phyloP scores from a whole-genome alignment of 2,113 vertebrate species.

The Trichomycterus rosablanca region DNA sequence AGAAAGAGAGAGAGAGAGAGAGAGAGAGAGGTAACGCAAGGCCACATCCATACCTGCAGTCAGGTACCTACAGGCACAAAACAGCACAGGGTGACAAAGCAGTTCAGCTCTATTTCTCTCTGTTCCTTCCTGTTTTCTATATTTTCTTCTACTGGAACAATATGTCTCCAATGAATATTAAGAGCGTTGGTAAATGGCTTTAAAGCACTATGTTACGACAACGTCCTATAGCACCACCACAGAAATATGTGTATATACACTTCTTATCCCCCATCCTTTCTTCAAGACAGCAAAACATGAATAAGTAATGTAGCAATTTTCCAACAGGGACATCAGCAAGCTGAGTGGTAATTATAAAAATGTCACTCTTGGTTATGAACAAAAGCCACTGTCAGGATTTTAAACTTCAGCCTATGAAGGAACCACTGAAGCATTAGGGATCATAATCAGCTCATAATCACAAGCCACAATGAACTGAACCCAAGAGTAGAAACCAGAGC shows the following conservation, averaged over 20 bases:
- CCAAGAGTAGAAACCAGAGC: background rate
- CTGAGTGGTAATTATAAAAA: slow-evolving; percentile 59
- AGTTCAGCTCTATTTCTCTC: slow-evolving; percentile 35
- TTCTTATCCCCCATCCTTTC: background rate
- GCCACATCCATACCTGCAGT: slow-evolving; percentile 23
- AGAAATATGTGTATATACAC: background rate
- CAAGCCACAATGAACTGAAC: background rate
- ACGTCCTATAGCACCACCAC: slow-evolving; percentile 54
- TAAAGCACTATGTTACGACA: slow-evolving; percentile 28
- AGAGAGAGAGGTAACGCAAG: background rate
- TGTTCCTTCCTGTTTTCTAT: background rate
- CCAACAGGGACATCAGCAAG: slow-evolving; percentile 31
- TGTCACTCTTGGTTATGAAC: slow-evolving; percentile 53
- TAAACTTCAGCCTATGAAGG: slow-evolving; percentile 35
- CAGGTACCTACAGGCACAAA: slow-evolving; percentile 11
- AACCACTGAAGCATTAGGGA: slow-evolving; percentile 12
- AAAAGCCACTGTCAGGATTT: slow-evolving; percentile 25
- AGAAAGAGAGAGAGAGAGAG: background rate
- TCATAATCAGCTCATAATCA: background rate
- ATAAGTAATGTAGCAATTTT: slow-evolving; percentile 50
- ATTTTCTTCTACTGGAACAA: slow-evolving; percentile 10
- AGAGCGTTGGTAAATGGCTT: slow-evolving; percentile 7
- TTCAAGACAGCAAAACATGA: slow-evolving; percentile 19
- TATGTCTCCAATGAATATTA: slow-evolving; percentile 28
- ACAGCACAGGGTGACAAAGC: slow-evolving; percentile 23